These are phyloP conservation scores for Heloderma charlesbogerti DNA, from an alignment of 2,113 vertebrate genomes.

Conservation along the genomic window DNA sequence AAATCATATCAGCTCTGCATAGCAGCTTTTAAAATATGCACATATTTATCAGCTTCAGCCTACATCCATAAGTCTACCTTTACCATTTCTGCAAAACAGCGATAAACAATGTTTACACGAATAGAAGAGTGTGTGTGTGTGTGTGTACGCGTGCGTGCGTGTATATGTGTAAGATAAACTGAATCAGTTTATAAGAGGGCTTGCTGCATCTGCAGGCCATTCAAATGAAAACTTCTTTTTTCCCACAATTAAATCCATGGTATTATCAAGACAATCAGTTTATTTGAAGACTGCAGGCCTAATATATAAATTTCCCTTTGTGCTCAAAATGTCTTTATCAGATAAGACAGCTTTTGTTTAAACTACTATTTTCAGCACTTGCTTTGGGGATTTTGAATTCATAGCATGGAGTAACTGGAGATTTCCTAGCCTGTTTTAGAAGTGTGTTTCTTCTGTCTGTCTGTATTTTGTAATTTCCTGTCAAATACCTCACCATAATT, in stretches of 20 bases:
- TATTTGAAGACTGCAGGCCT: slow-evolving; percentile 80
- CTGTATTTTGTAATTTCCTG: slow-evolving; percentile 87
- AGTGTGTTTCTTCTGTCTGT: slow-evolving; percentile 83
- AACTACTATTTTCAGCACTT: slow-evolving; percentile 82
- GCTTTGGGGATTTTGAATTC: slow-evolving; percentile 78
- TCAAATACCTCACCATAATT: slow-evolving; percentile 84
- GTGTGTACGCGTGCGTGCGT: neutral
- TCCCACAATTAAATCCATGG: slow-evolving; percentile 75
- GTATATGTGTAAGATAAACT: slow-evolving; percentile 56
- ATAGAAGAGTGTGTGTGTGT: slow-evolving; percentile 45
- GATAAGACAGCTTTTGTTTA: slow-evolving; percentile 85
- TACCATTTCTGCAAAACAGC: slow-evolving; percentile 63
- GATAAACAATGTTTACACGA: slow-evolving; percentile 59
- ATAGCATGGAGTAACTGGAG: slow-evolving; percentile 78
- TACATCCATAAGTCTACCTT: slow-evolving; percentile 61
- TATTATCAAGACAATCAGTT: slow-evolving; percentile 78
- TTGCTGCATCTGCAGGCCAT: slow-evolving; percentile 66
- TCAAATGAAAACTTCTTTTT: slow-evolving; percentile 43
- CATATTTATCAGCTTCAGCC: slow-evolving; percentile 58
- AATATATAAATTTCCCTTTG: slow-evolving; percentile 84
- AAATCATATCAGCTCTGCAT: slow-evolving; percentile 30
- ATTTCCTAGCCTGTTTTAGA: slow-evolving; percentile 79
- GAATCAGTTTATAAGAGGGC: slow-evolving; percentile 65
- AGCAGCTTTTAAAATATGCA: slow-evolving; percentile 61
- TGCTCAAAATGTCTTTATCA: slow-evolving; percentile 80